phyloP scores from a whole-genome alignment of 2,113 vertebrate genomes.

The Rhynchomys soricoides region DNA sequence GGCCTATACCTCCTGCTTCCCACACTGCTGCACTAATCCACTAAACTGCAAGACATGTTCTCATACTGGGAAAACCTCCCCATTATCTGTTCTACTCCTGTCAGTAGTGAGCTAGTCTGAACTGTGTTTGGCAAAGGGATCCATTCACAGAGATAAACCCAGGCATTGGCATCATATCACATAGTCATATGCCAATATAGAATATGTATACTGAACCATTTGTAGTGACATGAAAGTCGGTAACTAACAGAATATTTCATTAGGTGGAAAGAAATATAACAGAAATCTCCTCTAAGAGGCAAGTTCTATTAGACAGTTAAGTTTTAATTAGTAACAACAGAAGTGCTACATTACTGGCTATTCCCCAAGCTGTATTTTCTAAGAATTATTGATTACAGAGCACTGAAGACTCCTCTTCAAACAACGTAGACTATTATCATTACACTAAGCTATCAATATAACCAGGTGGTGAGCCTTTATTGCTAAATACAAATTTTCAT shows the following conservation, averaged over 20 bases:
- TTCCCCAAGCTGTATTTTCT: background rate
- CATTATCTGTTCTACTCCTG: conserved; percentile 69
- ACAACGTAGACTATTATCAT: background rate
- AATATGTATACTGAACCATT: background rate
- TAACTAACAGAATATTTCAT: background rate
- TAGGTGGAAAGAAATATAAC: background rate
- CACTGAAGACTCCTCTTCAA: background rate
- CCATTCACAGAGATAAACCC: conserved; percentile 72
- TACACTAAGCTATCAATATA: background rate
- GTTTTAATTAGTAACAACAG: conserved; percentile 59
- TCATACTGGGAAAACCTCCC: too few relatives aligned
- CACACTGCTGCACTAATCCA: too few relatives aligned
- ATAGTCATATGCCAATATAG: background rate
- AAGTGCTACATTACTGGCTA: conserved; percentile 67
- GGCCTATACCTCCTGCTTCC: too few relatives aligned
- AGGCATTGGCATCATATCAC: conserved; percentile 63
- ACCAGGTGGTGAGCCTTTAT: background rate
- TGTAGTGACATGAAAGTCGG: background rate
- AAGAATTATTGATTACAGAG: background rate
- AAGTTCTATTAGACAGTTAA: conserved; percentile 41
- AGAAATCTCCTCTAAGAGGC: conserved; percentile 49
- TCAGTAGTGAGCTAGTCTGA: conserved; percentile 68
- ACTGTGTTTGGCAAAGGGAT: conserved; percentile 80
- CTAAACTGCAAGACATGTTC: too few relatives aligned
- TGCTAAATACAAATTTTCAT: background rate